These are phyloP conservation scores for Caenorhabditis latens DNA, from an alignment of 1,140 invertebrate genomes.

Conservation along the genomic window DNA sequence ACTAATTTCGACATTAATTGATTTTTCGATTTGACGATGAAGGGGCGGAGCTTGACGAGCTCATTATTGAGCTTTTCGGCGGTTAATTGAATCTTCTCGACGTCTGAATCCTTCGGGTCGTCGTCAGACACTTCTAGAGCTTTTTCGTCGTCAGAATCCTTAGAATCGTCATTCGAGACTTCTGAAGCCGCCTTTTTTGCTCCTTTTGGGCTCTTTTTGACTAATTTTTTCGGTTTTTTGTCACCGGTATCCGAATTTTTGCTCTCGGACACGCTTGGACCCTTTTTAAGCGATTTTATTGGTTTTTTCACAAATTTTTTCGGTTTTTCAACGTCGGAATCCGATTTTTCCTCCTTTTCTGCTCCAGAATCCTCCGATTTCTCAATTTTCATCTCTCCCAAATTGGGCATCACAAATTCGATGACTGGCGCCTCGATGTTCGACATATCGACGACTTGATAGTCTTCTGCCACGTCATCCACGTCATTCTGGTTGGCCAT, in stretches of 20 bases:
- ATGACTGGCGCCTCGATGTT: slow-evolving; percentile 11
- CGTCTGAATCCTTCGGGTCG: no score
- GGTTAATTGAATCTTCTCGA: neutral
- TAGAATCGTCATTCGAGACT: neutral
- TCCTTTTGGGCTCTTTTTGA: no score
- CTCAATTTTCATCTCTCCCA: neutral
- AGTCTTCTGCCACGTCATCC: slow-evolving; percentile 34
- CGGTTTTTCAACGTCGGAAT: neutral
- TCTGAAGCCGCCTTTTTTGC: neutral
- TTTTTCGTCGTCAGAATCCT: neutral
- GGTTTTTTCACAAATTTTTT: neutral
- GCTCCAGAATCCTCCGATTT: neutral
- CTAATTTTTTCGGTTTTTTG: neutral
- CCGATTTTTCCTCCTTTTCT: neutral
- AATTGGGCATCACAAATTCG: slow-evolving; percentile 34
- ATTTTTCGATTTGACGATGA: neutral
- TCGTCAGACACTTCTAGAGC: no score
- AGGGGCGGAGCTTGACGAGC: neutral
- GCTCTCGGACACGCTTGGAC: no score
- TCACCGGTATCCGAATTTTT: no score
- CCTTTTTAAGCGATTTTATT: no score
- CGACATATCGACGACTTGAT: slow-evolving; percentile 24
- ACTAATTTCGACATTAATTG: neutral
- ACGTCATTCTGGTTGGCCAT: neutral
- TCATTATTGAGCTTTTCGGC: slow-evolving; percentile 38